Conservation (phyloP, 2,888 invertebrate species). For the Sesamia inferens region DNA sequence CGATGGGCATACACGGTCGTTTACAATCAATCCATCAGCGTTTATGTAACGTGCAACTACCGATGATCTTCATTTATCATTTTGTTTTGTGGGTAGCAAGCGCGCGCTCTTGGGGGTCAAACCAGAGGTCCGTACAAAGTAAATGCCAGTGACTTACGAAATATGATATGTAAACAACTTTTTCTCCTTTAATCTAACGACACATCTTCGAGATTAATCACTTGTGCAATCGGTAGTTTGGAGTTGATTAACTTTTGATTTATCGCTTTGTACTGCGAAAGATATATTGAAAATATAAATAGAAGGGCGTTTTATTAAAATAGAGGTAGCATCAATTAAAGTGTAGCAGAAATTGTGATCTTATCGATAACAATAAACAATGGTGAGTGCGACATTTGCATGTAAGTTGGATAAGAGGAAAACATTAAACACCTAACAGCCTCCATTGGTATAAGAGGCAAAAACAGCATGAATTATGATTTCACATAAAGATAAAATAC, state of each 20-base stretch:
- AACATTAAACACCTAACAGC: constrained; percentile 84
- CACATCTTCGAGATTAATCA: constrained; percentile 67
- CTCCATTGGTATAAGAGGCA: constrained; percentile 77
- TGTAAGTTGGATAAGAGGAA: constrained; percentile 79
- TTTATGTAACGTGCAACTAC: constrained; percentile 88
- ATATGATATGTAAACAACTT: constrained; percentile 82
- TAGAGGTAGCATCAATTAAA: constrained; percentile 72
- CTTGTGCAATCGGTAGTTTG: constrained; percentile 64
- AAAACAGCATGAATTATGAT: constrained; percentile 88
- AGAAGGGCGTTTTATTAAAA: constrained; percentile 49
- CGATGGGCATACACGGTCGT: constrained; percentile 84
- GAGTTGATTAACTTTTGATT: constrained; percentile 67
- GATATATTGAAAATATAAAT: constrained; percentile 37
- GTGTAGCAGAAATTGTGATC: constrained; percentile 75
- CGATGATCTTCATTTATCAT: constrained; percentile 89
- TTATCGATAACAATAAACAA: constrained; percentile 81
- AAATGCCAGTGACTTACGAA: constrained; percentile 78
- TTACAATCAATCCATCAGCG: constrained; percentile 90
- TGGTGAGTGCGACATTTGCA: constrained; percentile 80
- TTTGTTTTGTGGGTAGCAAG: constrained; percentile 87
- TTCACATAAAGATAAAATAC: constrained; percentile 89
- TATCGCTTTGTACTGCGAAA: constrained; percentile 48
- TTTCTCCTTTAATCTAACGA: constrained; percentile 72
- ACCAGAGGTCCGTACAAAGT: constrained; percentile 74
- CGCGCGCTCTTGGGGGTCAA: constrained; percentile 85